Evolutionary conservation across 2,888 invertebrate genomes (phyloP), one percentile per base, ranked within the genome.

Genomic region (Koerneria pararmatus): DNA sequence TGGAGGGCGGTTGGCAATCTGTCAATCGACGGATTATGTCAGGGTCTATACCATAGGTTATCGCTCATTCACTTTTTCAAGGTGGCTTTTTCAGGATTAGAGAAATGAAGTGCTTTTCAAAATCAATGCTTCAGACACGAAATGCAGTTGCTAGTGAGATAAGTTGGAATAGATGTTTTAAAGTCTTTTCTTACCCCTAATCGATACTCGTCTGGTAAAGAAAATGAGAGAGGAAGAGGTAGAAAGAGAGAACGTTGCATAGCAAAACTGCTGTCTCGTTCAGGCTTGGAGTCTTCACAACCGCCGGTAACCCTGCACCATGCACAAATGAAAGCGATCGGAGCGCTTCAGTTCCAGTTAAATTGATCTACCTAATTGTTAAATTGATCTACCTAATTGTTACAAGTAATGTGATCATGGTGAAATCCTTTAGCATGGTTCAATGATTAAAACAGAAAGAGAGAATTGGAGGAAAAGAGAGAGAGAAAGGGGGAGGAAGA

Each of bases 281-380:
- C 19, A 11, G 11, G 11, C 11, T 15, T 46, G 19, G 51, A 49
- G 8, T 51, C 24, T 34, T 6, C 11, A 15, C 48, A 31, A 5
- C 53, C 63, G 29, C 63, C 63, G 41, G 37, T 63, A 22, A 63
- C 63, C 6, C 63, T 63, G 27, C 63, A 63, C 27, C 63, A 63
- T 41, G 37, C 63, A 6, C 37, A 54, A 24, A 53, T 54, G 63
- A 63, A 63, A 54, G 54, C 37, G 19, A 54, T 63, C 6, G 53
- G 54, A 1, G 54, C 63, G 19, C 53, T 63, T 53, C 63, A 63
- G 24, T 63, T 63, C n/a, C 54, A 63, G 63, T 63, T 29, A 29
- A 46, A 6, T 24, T 15, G 34, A 4, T 22, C 41, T 49, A 19
- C n/a, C 49, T 5, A 19, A 22, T 19, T 27, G 41, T 34, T 57